Base-by-base conservation (phyloP, 2,797 vertebrate genomes). In the Octomys mimax region DNA sequence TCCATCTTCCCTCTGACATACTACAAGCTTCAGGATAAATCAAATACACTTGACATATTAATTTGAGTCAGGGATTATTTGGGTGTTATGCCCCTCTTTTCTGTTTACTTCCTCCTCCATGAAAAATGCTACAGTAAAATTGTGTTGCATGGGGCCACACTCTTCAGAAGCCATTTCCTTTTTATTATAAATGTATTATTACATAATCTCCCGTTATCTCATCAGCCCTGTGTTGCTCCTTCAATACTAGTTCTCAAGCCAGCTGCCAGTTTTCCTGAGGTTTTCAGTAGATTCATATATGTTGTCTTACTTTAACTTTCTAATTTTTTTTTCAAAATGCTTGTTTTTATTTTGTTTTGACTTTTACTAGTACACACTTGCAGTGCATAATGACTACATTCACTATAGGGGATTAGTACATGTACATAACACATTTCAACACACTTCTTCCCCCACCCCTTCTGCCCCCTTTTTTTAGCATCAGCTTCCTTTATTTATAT, bases 11-110 rank as follows among this genome's bases (percentile, higher is more conserved):
- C 1, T 77, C 78, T 62, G 61, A 42, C 13, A 19, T 21, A 10
- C 19, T 49, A 1, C 24, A 16, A 26, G 39, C 42, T 79, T 92
- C 61, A 52, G 68, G 42, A 93, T 86, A 57, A 96, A 82, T 91
- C 87, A 71, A 82, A n/a, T 11, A 9, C 14, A 78, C 49, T 93
- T 59, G 84, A 84, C 70, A 82, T 13, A 19, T 92, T 92, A 42
- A 92, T 86, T 94, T 90, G 86, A 42, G 52, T 81, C 66, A 36
- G 16, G 61, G 46, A 92, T 57, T 42, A 52, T 84, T 92, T 77
- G 52, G 39, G 36, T 71, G 68, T n/a, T 42, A 54, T 6, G 9
- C 33, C 36, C 52, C 42, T 64, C 6, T 89, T 83, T 88, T 62
- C 62, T 83, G 7, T 24, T 82, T 82, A 24, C 49, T 57, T 36